Percentiles rank a stretch among this genome's conserved stretches.
These are phyloP conservation scores for Mamestra brassicae DNA, from an alignment of 2,888 invertebrate genomes.

Conservation along the genomic window DNA sequence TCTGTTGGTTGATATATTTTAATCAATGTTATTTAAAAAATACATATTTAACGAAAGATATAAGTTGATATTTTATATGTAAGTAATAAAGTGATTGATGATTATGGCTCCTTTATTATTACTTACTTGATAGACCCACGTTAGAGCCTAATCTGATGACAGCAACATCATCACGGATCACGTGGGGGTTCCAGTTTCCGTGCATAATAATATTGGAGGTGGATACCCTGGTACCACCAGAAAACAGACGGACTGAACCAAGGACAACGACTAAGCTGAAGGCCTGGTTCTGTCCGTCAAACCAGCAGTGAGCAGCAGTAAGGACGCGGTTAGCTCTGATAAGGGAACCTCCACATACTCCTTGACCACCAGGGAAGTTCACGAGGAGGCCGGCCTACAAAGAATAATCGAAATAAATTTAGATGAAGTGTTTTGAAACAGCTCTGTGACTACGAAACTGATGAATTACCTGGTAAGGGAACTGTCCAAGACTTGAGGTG, in stretches of 20 bases:
- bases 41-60: no score
- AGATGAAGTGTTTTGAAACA: neutral
- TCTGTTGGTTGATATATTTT: slow-evolving; percentile 56
- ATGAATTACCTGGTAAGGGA: slow-evolving; percentile 66
- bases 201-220: slow-evolving; percentile 72
- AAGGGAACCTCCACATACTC: slow-evolving; percentile 77
- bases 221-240: slow-evolving; percentile 74
- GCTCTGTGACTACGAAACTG: neutral
- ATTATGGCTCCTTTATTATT: neutral
- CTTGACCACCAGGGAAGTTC: slow-evolving; percentile 43
- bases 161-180: slow-evolving; percentile 75
- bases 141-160: neutral
- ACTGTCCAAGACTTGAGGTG: slow-evolving; percentile 54
- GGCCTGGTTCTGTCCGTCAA: slow-evolving; percentile 75
- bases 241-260: slow-evolving; percentile 74
- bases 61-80: rapidly evolving
- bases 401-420: neutral
- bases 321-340: slow-evolving; percentile 69
- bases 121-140: slow-evolving; percentile 17
- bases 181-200: slow-evolving; percentile 71
- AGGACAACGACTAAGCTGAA: slow-evolving; percentile 75
- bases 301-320: slow-evolving; percentile 84
- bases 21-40: neutral
- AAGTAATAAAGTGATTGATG: neutral
- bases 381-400: slow-evolving; percentile 58